Base-by-base conservation (phyloP, 2,888 invertebrate genomes). In the Mechanitis mazaeus region DNA sequence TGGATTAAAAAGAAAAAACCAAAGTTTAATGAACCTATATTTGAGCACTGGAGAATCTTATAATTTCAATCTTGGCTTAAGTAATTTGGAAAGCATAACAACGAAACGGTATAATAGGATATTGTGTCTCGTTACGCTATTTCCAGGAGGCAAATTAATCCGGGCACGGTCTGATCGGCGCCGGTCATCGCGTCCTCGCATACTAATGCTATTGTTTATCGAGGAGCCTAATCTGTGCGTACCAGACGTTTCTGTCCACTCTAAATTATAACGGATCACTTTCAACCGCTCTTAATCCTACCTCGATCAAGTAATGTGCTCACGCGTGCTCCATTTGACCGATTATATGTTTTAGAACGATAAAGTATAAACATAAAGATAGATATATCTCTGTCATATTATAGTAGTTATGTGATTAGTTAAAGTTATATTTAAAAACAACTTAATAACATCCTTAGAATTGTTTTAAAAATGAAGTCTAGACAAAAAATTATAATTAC, bases 161-260 rank as follows among this genome's bases (percentile, higher is more conserved):
- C 87, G 85, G 78, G 83, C 85, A 85, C 84, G 84, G 81, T 73
- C 78, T 81, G 87, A 87, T 88, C 88, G 88, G 82, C 85, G 82
- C 75, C 83, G 87, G 87, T 83, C 88, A 85, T 83, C 82, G 87
- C 86, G 84, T 84, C 82, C 87, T 85, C 86, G 89, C 88, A 89
- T 89, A 90, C 89, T 88, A 90, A 90, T 90, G 86, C 87, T 85
- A 87, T 89, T 90, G 89, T 90, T 90, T 90, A 90, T 90, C 89
- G 88, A 87, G 87, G 85, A 85, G 87, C 84, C 87, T 90, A 90
- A 90, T 90, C 89, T 89, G 84, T 84, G 87, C 87, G 85, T 84
- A 80, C 85, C 89, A 89, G 89, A 86, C 89, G 86, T 85, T 85
- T 83, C 81, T 87, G 88, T 83, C 87, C 87, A 80, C 86, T 69